These are phyloP conservation scores for Psophia crepitans DNA, from an alignment of 2,113 vertebrate genomes.

Conservation along the genomic window DNA sequence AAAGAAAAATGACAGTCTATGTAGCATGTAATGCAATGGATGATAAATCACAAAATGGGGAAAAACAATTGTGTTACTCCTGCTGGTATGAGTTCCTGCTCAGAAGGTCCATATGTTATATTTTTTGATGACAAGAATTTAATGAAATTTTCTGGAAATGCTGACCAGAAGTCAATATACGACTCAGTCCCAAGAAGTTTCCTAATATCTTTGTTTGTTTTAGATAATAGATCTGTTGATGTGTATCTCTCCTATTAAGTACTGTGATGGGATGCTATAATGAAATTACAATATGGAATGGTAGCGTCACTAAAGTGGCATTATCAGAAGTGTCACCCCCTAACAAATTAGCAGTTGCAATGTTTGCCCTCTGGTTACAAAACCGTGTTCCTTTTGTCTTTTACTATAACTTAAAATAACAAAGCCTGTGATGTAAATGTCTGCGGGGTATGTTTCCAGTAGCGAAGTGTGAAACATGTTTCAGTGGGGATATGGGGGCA, in stretches of 20 bases:
- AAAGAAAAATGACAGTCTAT: constrained; percentile 43
- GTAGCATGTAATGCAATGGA: constrained; percentile 40
- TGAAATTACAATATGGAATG: constrained; percentile 61
- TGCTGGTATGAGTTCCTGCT: constrained; percentile 3
- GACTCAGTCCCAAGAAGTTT: constrained; percentile 34
- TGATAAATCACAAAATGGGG: constrained; percentile 59
- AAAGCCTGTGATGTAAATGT: constrained; percentile 37
- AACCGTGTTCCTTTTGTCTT: constrained; percentile 65
- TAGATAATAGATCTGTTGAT: constrained; percentile 48
- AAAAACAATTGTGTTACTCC: constrained; percentile 55
- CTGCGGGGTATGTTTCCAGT: constrained; percentile 55
- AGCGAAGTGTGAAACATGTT: constrained; percentile 25
- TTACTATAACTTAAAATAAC: constrained; percentile 61
- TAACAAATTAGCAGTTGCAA: constrained; percentile 61
- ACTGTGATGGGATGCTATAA: constrained; percentile 6
- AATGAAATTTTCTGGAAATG: constrained; percentile 69
- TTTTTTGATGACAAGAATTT: constrained; percentile 63
- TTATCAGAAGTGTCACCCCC: constrained; percentile 67
- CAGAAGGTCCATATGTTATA: constrained; percentile 25
- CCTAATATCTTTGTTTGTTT: constrained; percentile 53
- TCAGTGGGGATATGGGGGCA: not conserved
- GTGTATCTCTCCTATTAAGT: constrained; percentile 38
- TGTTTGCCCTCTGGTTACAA: constrained; percentile 61
- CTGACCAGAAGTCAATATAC: constrained; percentile 64
- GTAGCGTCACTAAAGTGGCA: constrained; percentile 4